phyloP scores from a whole-genome alignment of 2,888 invertebrate species.

The Ligdia adustata region DNA sequence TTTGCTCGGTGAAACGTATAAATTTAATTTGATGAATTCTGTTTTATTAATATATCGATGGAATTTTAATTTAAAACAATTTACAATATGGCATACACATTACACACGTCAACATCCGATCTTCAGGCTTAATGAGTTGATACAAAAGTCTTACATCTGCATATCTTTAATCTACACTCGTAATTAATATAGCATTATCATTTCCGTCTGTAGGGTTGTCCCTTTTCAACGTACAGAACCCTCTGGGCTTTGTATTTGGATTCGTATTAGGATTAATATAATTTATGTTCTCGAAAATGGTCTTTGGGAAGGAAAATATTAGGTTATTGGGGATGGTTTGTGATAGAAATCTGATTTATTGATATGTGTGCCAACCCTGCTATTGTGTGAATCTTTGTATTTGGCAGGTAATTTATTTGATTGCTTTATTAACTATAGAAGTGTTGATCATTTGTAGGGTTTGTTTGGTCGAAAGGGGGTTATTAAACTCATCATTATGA shows the following conservation, averaged over 20 bases:
- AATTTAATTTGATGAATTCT: no score
- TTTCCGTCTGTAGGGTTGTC: slow-evolving; percentile 26
- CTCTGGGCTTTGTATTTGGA: slow-evolving; percentile 20
- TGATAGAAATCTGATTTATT: no score
- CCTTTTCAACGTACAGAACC: slow-evolving; percentile 17
- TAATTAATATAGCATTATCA: slow-evolving; percentile 33
- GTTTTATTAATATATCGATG: no score
- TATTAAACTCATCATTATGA: not conserved
- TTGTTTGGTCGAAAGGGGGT: not conserved
- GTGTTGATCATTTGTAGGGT: no score
- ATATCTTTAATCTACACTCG: slow-evolving; percentile 1
- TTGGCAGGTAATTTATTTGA: no score
- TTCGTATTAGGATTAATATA: slow-evolving; percentile 24
- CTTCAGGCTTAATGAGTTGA: no score
- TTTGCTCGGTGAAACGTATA: no score
- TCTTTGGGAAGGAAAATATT: slow-evolving; percentile 20
- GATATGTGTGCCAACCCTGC: slow-evolving; percentile 8
- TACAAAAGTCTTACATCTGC: slow-evolving; percentile 1
- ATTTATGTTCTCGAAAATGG: slow-evolving; percentile 22
- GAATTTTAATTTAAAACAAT: no score
- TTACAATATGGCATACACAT: no score
- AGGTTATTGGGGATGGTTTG: slow-evolving; percentile 10
- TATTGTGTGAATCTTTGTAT: slow-evolving; percentile 9
- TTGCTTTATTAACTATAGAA: no score
- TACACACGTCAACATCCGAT: no score